These are phyloP conservation scores for Colostygia pectinataria DNA, from an alignment of 2,888 invertebrate species.

Conservation along the genomic window DNA sequence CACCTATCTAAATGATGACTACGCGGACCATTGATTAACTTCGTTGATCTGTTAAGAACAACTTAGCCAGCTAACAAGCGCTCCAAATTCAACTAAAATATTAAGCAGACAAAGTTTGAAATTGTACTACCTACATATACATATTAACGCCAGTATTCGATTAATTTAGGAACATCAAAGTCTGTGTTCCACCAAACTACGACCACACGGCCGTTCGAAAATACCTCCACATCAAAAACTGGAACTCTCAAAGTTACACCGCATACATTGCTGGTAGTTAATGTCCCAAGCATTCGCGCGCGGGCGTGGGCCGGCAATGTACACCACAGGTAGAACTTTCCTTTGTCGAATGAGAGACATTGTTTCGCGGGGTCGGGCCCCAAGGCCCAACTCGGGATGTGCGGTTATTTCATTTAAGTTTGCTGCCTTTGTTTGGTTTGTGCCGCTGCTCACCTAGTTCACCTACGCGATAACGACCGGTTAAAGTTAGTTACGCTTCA, in stretches of 20 bases:
- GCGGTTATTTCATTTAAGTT: slow-evolving; percentile 24
- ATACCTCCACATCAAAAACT: slow-evolving; percentile 26
- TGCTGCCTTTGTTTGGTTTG: slow-evolving; percentile 13
- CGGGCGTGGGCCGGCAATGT: slow-evolving; percentile 14
- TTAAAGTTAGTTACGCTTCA: no score
- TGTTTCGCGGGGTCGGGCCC: slow-evolving; percentile 20
- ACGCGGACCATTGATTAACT: no score
- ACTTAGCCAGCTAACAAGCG: no score
- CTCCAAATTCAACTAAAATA: no score
- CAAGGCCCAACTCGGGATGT: slow-evolving; percentile 16
- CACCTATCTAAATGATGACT: no score
- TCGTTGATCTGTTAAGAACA: no score
- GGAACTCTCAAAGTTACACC: slow-evolving; percentile 21
- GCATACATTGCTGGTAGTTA: slow-evolving; percentile 26
- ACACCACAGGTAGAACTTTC: slow-evolving; percentile 25
- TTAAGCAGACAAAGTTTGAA: no score
- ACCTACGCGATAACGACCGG: background rate
- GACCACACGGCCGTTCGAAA: slow-evolving; percentile 9
- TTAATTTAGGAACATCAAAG: background rate
- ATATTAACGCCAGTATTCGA: no score
- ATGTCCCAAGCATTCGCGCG: slow-evolving; percentile 18
- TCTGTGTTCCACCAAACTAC: background rate
- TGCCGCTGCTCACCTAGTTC: slow-evolving; percentile 1
- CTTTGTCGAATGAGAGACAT: slow-evolving; percentile 24
- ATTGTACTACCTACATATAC: no score